Base-by-base conservation (phyloP, 2,888 invertebrate genomes). In the Plusia festucae region DNA sequence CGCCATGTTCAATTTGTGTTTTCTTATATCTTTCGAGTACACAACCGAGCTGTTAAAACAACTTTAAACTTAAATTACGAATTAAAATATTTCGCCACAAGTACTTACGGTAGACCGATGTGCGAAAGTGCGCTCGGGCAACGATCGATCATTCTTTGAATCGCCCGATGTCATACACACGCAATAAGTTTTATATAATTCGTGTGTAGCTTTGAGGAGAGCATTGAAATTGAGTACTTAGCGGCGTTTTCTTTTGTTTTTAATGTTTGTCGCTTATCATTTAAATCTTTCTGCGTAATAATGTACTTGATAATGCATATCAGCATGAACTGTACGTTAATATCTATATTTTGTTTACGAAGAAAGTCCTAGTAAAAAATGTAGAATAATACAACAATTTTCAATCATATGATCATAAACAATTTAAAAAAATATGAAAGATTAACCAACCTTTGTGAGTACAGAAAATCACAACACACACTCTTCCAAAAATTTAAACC, bases 141-240 rank as follows among this genome's bases (percentile, higher is more conserved):
- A 76, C 82, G 78, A 88, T 89, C 85, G 77, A 88, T 89, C 89
- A 87, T 84, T 70, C 81, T 84, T 83, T 85, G 84, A 83, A 85
- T 81, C 78, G 75, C 71, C 76, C 78, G 82, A 80, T 80, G 80
- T 77, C 79, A 78, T 77, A 78, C 74, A 73, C 66, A 74, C 60
- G 76, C 79, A 77, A 79, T 82, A 73, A 70, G 65, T 78, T 76
- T 79, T 70, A 60, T 70, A 65, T 60, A 82, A 49, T 78, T 76
- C 78, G 53, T 66, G 70, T 60, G 63, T 68, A 75, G 72, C 71
- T 79, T 73, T 71, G 72, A 75, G 64, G 68, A 71, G 53, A 60
- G 52, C 40, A 75, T 53, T 68, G 55, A 53, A 63, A 67, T 61
- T 56, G 8, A 53, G 32, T 34, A 15, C n/a, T n/a, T 53, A n/a